Base-by-base conservation (phyloP, 2,888 invertebrate species). In the Alsophila aescularia region DNA sequence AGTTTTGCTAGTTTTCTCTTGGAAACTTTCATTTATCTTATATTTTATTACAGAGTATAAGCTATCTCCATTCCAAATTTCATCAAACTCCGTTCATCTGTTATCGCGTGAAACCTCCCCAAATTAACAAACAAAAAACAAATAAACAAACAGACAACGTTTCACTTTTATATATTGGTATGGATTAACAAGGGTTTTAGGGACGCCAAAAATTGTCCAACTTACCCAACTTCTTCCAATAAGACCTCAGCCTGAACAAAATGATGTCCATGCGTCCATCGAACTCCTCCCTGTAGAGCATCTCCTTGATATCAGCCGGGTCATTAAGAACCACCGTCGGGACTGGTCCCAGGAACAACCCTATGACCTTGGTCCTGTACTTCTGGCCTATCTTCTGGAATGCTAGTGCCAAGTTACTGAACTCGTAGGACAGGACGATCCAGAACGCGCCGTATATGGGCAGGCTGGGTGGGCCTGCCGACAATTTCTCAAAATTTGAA, bases 371-470 rank as follows among this genome's bases (percentile, higher is more conserved):
- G 0, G 94, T 93, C 52, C 93, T 93, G 69, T 95, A 94, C 58
- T 87, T 88, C 41, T 90, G 80, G 6, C 92, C 90, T 0, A 94
- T 77, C 45, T 85, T 86, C 0, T 81, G 68, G 15, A 93, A 81
- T 0, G 92, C 92, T 42, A 83, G 78, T 10, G 93, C 89, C 0
- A 94, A 77, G 66, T 92, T 93, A 42, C 83, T 85, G 58, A 90
- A 91, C 60, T 93, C 84, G 29, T 92, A 79, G 49, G 93, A 74
- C 32, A 94, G 72, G 35, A 95, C 70, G 34, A 93, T 86, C 79
- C 93, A 92, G 60, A 94, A 95, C 21, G 93, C 93, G 1, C 95
- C 94, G 66, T 93, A 93, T 13, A 94, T 43, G 0, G 95, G 95
- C 35, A 95, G 74, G 15, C 92, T 91, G 0, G 93, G 93, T 1